A percentile compares a stretch with the other conserved stretches of the same genome.
These are phyloP conservation scores for Chironex yamaguchii DNA, from an alignment of 30 jellyfish, hydroid and myxozoan genomes.

Conservation along the genomic window DNA sequence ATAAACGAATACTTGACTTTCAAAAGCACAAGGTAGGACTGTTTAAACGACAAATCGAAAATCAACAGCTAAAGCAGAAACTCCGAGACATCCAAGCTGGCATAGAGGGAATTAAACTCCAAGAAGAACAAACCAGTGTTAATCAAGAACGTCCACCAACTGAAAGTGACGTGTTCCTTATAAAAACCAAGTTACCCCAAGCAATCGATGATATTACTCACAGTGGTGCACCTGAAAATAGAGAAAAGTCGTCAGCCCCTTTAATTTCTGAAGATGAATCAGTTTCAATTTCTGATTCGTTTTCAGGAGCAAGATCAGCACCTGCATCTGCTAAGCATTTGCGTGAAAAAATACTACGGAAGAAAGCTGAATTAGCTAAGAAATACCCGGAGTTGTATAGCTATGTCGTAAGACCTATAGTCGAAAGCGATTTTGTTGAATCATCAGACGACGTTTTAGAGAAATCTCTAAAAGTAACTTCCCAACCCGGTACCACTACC, in stretches of 20 bases:
- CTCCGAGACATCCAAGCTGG: background rate
- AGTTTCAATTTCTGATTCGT: background rate
- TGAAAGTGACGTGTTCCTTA: no score
- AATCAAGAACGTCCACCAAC: no score
- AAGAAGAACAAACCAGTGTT: no score
- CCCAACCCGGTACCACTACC: background rate
- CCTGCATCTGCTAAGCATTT: no score
- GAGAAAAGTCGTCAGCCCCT: background rate
- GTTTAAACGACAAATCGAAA: background rate
- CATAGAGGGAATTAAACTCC: background rate
- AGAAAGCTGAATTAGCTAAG: background rate
- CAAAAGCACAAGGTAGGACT: background rate
- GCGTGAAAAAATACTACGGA: no score
- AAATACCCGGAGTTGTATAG: background rate
- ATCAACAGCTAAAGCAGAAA: background rate
- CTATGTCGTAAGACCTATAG: background rate
- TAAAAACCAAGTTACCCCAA: background rate
- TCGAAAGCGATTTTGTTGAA: no score
- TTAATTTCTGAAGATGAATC: background rate
- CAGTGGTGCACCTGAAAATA: background rate
- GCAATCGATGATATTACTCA: background rate
- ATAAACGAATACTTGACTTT: background rate
- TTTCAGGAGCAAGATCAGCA: no score
- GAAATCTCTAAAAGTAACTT: background rate
- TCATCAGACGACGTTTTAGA: no score